Percentiles rank a stretch among this genome's conserved stretches.
These are phyloP conservation scores for Andrena camellia DNA, from an alignment of 2,888 invertebrate genomes.

Conservation along the genomic window DNA sequence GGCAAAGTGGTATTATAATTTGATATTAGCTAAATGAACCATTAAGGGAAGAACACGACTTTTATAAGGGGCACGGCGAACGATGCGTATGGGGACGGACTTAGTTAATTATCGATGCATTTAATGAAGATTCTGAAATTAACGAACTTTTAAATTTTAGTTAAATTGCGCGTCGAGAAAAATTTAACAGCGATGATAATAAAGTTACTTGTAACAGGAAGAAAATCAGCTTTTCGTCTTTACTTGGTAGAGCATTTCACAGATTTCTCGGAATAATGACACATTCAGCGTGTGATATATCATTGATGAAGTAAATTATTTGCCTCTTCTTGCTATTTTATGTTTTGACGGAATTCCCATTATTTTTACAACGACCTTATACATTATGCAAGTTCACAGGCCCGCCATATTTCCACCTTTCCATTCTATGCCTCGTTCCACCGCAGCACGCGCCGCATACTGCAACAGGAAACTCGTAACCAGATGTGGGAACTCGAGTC, in stretches of 20 bases:
- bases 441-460: slow-evolving; percentile 10
- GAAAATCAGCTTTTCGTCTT: not conserved
- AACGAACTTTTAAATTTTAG: slow-evolving; percentile 1
- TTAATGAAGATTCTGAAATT: not conserved
- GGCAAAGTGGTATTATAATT: not conserved
- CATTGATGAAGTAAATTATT: slow-evolving; percentile 8
- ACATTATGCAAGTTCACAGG: slow-evolving; percentile 40
- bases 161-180: not conserved
- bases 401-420: slow-evolving; percentile 19
- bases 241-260: not conserved
- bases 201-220: not conserved
- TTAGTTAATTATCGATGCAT: not conserved
- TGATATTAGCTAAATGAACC: not conserved
- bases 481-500: slow-evolving; percentile 25
- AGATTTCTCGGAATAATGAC: not conserved
- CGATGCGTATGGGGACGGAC: not conserved
- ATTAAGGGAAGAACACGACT: not conserved
- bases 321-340: not conserved
- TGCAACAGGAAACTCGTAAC: slow-evolving; percentile 26
- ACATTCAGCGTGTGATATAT: slow-evolving; percentile 10
- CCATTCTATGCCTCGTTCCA: slow-evolving; percentile 23
- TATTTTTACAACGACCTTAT: slow-evolving; percentile 34
- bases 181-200: not conserved
- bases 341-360: slow-evolving; percentile 30
- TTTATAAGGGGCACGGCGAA: not conserved